Evolutionary conservation across 1,140 invertebrate species (phyloP).

Genomic region (Hylaeus anthracinus): DNA sequence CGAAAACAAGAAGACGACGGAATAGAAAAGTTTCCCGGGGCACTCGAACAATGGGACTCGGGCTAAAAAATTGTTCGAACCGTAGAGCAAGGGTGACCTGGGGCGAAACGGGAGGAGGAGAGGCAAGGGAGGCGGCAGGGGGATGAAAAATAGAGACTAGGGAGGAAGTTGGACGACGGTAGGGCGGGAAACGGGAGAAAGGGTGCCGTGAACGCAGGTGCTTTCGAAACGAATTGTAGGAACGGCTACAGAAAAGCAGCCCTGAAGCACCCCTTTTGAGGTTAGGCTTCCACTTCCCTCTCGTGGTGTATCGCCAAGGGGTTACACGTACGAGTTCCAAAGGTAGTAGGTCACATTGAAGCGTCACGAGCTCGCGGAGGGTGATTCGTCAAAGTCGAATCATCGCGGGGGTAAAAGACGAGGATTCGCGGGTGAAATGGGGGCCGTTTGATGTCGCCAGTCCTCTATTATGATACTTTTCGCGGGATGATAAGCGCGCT

Average conservation of each 20-base stretch:
- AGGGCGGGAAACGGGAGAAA: background rate
- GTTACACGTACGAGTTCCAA: slow-evolving; percentile 13
- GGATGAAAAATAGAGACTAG: background rate
- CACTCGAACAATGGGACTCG: background rate
- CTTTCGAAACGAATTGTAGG: slow-evolving; percentile 8
- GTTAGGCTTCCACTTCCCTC: background rate
- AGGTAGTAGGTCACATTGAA: background rate
- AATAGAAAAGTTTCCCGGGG: background rate
- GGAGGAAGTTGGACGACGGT: background rate
- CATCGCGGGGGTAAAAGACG: background rate
- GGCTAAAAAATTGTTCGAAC: slow-evolving; percentile 7
- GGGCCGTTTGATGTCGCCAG: slow-evolving; percentile 1
- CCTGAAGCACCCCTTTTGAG: slow-evolving; percentile 33
- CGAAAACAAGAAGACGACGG: background rate
- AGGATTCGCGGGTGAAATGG: too few species aligned
- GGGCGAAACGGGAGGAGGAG: background rate
- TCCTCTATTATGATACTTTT: background rate
- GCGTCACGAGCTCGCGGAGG: background rate
- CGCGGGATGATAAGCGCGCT: slow-evolving; percentile 18
- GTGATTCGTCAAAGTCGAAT: slow-evolving; percentile 43
- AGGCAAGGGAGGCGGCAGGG: background rate
- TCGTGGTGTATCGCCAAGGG: background rate
- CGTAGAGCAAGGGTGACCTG: background rate
- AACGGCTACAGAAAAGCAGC: slow-evolving; percentile 11
- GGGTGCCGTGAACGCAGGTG: background rate